Percentiles rank a stretch among this genome's conserved stretches.
Conservation (phyloP, 2,888 invertebrate genomes). For the Lobophora halterata region DNA sequence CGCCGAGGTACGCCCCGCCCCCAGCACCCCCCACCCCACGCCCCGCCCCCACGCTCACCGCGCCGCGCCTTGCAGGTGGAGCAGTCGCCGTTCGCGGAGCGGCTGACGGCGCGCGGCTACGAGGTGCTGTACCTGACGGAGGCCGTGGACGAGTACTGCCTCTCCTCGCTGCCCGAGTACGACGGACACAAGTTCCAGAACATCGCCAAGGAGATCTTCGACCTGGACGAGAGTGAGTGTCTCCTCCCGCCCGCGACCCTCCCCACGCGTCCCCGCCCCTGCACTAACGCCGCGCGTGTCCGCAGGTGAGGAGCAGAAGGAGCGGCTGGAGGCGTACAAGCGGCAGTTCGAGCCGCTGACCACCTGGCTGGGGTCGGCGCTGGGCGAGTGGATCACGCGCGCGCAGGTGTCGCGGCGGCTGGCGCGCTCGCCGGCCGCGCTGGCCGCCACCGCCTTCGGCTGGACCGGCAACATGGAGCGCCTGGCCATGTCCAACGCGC, state of each 20-base stretch:
- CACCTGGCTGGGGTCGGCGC: conserved; percentile 19
- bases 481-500: conserved; percentile 96
- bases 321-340: conserved; percentile 88
- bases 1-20: conserved; percentile 84
- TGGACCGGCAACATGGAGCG: conserved; percentile 99
- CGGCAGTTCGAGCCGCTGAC: conserved; percentile 92
- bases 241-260: not conserved
- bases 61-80: conserved; percentile 79
- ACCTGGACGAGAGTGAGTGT: conserved; percentile 86
- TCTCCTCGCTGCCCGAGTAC: conserved; percentile 97
- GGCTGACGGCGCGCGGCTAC: conserved; percentile 94
- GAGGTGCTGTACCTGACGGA: conserved; percentile 97
- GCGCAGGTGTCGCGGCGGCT: conserved; percentile 53
- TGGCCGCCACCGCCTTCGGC: conserved; percentile 97
- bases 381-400: conserved; percentile 21
- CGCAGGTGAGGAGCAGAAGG: conserved; percentile 82
- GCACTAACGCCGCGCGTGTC: not conserved
- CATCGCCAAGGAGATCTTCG: conserved; percentile 98
- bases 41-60: not conserved
- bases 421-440: conserved; percentile 91
- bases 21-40: conserved; percentile 54
- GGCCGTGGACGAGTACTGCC: conserved; percentile 98
- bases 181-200: conserved; percentile 99
- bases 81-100: conserved; percentile 97
- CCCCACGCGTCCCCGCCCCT: not conserved